Base-by-base conservation (phyloP, 1,140 invertebrate genomes). In the Pogonognathellus flavescens region DNA sequence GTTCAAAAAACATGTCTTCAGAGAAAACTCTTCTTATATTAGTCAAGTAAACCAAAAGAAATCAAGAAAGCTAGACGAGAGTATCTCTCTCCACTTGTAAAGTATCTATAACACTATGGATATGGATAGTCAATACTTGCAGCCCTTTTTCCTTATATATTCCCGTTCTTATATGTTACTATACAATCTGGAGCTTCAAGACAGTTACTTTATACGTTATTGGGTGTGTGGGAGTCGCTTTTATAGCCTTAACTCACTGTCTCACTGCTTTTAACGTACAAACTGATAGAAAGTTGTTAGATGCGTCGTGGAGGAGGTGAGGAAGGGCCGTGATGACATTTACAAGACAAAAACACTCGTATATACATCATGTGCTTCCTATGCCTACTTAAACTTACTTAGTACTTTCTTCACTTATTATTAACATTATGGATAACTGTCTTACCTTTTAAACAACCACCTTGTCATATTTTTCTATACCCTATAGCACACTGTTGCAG, bases 241-340 rank as follows among this genome's bases (percentile, higher is more conserved):
- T 41, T 41, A 41, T 41, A 41, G 6, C 31, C 31, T 41, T 41
- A 41, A 41, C 31, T 41, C 31, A 41, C 31, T 41, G 31, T 41
- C 31, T 41, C 2, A 41, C 31, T 41, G 31, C 31, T 41, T 41
- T 41, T 41, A 41, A 41, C 31, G 31, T 41, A 41, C 31, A 41
- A 41, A 66, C 14, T 66, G 14, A 66, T 66, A 66, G 62, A 6
- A 25, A 66, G 22, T 66, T 31, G 22, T 25, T 66, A 11, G 20
- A 14, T 80, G 72, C 52, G 18, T 80, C 41, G 80, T 60, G 9
- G 52, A 84, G 52, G 55, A 76, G 60, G 59, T 52, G 49, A 52
- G 83, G 83, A 84, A 80, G 70, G 84, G 70, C 62, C 70, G 60
- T 18, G 85, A 84, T 86, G 83, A 86, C 82, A 86, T 86, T 86